These are phyloP conservation scores for Heterocephalus glaber DNA, from an alignment of 2,113 vertebrate genomes.

Conservation along the genomic window DNA sequence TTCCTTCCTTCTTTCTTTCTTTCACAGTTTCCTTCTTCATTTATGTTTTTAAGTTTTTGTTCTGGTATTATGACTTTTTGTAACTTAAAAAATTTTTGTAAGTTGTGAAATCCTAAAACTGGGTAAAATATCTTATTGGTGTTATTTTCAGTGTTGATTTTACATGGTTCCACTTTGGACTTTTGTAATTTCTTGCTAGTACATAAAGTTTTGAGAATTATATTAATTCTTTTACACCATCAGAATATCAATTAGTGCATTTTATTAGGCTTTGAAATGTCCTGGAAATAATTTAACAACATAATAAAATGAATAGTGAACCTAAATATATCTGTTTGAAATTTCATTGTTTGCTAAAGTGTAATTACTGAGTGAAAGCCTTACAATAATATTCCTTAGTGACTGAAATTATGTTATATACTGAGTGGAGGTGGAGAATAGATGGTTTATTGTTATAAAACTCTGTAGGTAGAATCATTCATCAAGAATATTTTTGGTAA, in stretches of 20 bases:
- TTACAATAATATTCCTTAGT: slow-evolving; percentile 33
- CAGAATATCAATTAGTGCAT: slow-evolving; percentile 24
- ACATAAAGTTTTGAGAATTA: not conserved
- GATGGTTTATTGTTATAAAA: slow-evolving; percentile 29
- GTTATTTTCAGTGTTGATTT: not conserved
- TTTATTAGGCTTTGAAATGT: slow-evolving; percentile 50
- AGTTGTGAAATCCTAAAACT: not conserved
- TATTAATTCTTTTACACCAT: slow-evolving; percentile 10
- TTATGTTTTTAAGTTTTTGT: not conserved
- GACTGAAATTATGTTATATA: slow-evolving; percentile 19
- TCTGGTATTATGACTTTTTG: not conserved
- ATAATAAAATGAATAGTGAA: slow-evolving; percentile 14
- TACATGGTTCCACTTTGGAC: not conserved
- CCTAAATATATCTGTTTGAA: slow-evolving; percentile 62
- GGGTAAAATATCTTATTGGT: not conserved
- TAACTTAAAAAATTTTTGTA: not conserved
- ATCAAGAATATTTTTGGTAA: not conserved
- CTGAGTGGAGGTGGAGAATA: not conserved
- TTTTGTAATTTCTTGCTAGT: not conserved
- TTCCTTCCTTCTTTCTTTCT: not conserved
- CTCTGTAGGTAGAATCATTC: not conserved
- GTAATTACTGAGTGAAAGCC: slow-evolving; percentile 29
- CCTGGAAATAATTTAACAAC: slow-evolving; percentile 61
- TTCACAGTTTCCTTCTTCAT: not conserved
- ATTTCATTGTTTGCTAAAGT: slow-evolving; percentile 14